Conservation (phyloP, 2,888 invertebrate species). For the Pyrrhosoma nymphula region DNA sequence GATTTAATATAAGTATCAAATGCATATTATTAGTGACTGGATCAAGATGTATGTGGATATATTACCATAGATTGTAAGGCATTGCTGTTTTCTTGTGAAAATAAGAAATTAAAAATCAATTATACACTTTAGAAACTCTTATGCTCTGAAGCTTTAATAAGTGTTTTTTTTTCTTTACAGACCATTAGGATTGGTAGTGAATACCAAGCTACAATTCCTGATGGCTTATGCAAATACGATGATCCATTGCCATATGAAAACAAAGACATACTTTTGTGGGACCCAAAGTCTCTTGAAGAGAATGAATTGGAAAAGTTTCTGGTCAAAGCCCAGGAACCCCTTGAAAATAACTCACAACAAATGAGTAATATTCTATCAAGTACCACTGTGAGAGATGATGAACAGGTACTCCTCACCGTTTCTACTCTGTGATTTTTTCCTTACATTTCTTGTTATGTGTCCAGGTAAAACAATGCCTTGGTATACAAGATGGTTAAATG, state of each 20-base stretch:
- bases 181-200: slow-evolving; percentile 97
- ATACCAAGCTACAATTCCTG: slow-evolving; percentile 96
- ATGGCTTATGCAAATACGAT: slow-evolving; percentile 94
- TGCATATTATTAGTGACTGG: too few relatives aligned
- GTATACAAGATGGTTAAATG: too few relatives aligned
- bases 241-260: slow-evolving; percentile 97
- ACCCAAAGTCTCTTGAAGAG: slow-evolving; percentile 88
- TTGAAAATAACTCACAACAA: slow-evolving; percentile 77
- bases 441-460: too few relatives aligned
- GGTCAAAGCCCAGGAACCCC: slow-evolving; percentile 79
- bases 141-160: background rate
- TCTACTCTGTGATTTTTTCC: background rate
- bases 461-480: too few relatives aligned
- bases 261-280: slow-evolving; percentile 97
- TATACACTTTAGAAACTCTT: background rate
- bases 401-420: slow-evolving; percentile 80
- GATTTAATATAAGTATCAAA: too few relatives aligned
- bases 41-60: too few relatives aligned
- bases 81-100: slow-evolving; percentile 55
- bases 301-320: slow-evolving; percentile 90
- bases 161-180: slow-evolving; percentile 74
- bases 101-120: background rate
- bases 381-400: slow-evolving; percentile 90
- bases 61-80: background rate
- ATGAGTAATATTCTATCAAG: slow-evolving; percentile 85